A percentile compares a stretch with the other conserved stretches of the same genome.
Evolutionary conservation across 2,113 vertebrate genomes (phyloP).

Genomic region (Ploceus nigricollis): DNA sequence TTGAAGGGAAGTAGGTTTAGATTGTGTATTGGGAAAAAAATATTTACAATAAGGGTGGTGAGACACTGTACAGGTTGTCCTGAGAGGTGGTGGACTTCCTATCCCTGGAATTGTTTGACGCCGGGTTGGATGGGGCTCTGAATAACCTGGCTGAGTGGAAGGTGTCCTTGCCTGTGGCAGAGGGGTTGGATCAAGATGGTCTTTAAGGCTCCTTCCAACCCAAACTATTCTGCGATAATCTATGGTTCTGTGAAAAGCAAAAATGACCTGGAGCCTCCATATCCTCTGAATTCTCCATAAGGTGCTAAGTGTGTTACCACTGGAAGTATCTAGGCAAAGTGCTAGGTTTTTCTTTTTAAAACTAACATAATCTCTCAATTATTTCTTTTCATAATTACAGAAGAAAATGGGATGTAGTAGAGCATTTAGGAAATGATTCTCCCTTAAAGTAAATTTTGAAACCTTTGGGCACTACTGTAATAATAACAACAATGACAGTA

Average conservation of each 20-base stretch:
- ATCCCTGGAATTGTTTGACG: not conserved
- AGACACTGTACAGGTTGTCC: not conserved
- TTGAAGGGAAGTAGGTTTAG: not conserved
- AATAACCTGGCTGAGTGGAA: not conserved
- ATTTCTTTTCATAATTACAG: not conserved
- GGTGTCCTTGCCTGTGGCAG: not conserved
- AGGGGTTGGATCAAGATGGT: not conserved
- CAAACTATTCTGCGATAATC: not conserved
- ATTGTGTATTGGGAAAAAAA: not conserved
- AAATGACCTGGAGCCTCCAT: not conserved
- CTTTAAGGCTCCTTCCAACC: not conserved
- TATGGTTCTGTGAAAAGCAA: not conserved
- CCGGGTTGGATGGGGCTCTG: not conserved
- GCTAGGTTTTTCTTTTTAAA: not conserved
- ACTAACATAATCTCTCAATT: not conserved
- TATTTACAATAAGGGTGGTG: not conserved
- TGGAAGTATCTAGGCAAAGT: not conserved
- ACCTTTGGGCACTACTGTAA: not conserved
- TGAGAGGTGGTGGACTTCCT: not conserved
- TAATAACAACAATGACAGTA: not conserved
- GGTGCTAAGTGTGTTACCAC: not conserved
- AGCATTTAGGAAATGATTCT: not conserved
- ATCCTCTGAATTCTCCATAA: not conserved
- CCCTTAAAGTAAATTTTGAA: not conserved
- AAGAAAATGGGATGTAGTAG: not conserved